phyloP scores from a whole-genome alignment of 2,113 vertebrate genomes.

The Camelus dromedarius region DNA sequence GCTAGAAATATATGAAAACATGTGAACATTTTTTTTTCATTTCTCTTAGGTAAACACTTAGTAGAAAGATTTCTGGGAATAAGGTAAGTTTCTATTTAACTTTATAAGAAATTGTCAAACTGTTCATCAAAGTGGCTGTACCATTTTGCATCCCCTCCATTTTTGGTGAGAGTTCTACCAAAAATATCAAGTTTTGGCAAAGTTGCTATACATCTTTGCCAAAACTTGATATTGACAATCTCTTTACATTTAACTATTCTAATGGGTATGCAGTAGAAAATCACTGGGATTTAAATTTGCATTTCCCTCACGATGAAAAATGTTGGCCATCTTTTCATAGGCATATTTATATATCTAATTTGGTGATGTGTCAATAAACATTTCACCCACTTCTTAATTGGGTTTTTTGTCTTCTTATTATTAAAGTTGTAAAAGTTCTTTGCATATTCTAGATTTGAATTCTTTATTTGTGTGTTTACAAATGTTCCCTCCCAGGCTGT shows the following conservation, averaged over 20 bases:
- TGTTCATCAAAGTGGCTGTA: not conserved
- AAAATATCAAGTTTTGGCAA: not conserved
- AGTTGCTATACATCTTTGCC: not conserved
- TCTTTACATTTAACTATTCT: not conserved
- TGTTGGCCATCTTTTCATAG: not conserved
- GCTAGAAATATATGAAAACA: not conserved
- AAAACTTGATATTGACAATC: not conserved
- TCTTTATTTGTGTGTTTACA: not conserved
- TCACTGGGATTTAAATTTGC: not conserved
- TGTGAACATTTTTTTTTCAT: not conserved
- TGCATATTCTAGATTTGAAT: not conserved
- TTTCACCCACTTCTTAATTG: not conserved
- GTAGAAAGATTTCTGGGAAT: not conserved
- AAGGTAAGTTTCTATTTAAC: not conserved
- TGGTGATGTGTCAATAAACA: not conserved
- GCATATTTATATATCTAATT: not conserved
- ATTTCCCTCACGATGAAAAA: not conserved
- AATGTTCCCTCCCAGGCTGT: not conserved
- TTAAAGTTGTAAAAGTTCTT: not conserved
- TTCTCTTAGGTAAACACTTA: not conserved
- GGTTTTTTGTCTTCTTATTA: not conserved
- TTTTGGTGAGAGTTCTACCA: not conserved
- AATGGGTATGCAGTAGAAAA: not conserved
- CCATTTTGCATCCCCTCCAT: not conserved
- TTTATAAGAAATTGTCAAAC: not conserved